A percentile compares a stretch with the other conserved stretches of the same genome.
Evolutionary conservation across 1,140 invertebrate species (phyloP).

Genomic region (Lordiphosa collinella): DNA sequence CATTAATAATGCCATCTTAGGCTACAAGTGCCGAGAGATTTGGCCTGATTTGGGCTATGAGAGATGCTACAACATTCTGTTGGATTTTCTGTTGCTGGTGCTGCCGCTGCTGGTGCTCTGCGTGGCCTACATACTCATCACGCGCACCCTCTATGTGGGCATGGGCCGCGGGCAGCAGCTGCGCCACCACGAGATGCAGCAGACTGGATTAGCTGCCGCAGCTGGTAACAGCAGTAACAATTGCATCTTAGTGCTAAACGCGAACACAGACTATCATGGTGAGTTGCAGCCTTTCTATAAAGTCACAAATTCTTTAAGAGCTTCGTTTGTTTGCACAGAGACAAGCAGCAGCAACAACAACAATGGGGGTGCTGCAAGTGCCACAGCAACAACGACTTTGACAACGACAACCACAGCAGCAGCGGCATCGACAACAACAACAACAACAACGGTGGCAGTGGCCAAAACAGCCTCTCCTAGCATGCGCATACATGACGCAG

Average conservation of each 20-base stretch:
- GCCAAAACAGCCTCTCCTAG: conserved; percentile 55
- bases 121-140: conserved; percentile 87
- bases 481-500: conserved; percentile 58
- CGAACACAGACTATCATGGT: conserved; percentile 39
- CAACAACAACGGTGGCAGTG: conserved; percentile 35
- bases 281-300: not conserved
- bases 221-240: conserved; percentile 35
- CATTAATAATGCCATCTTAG: conserved; percentile 25
- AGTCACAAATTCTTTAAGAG: too few species aligned
- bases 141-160: conserved; percentile 86
- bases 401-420: conserved; percentile 13
- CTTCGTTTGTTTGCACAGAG: conserved; percentile 20
- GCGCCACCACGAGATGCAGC: conserved; percentile 3
- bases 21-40: conserved; percentile 86
- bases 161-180: conserved; percentile 67
- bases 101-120: conserved; percentile 88
- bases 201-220: conserved; percentile 1
- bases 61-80: conserved; percentile 86
- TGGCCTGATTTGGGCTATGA: conserved; percentile 84
- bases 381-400: conserved; percentile 9
- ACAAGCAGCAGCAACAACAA: conserved; percentile 51
- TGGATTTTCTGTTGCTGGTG: conserved; percentile 87
- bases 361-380: conserved; percentile 22
- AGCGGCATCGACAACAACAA: conserved; percentile 18
- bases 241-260: conserved; percentile 47